These are phyloP conservation scores for Taenaris catops DNA, from an alignment of 2,888 invertebrate genomes.

Conservation along the genomic window DNA sequence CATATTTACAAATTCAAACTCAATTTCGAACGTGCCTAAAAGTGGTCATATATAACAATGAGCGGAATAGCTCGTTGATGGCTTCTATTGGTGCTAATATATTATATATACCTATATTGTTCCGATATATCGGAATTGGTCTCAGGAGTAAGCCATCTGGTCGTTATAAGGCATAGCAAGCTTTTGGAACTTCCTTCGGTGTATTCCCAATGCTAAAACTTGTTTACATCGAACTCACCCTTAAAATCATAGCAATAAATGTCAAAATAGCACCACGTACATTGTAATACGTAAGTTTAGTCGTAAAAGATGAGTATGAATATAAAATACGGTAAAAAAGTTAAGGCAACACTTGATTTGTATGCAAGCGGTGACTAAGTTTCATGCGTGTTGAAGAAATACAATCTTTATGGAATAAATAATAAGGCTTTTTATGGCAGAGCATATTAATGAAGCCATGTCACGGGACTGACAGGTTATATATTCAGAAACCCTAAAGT, in stretches of 20 bases:
- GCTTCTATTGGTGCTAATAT: too few species aligned
- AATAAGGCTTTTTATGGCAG: neutral
- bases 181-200: neutral
- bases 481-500: slow-evolving; percentile 6
- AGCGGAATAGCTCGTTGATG: too few species aligned
- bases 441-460: slow-evolving; percentile 1
- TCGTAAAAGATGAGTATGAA: slow-evolving; percentile 6
- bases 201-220: neutral
- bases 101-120: too few species aligned
- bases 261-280: neutral
- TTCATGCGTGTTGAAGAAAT: neutral
- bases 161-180: neutral
- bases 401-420: neutral
- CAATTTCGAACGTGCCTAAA: too few species aligned
- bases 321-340: slow-evolving; percentile 14
- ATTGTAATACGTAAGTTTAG: neutral
- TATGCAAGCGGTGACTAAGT: slow-evolving; percentile 15
- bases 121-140: too few species aligned
- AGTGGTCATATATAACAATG: too few species aligned
- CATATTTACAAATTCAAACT: too few species aligned
- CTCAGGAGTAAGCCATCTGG: too few species aligned
- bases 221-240: slow-evolving; percentile 1
- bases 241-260: neutral
- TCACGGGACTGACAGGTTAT: slow-evolving; percentile 8
- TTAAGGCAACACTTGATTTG: slow-evolving; percentile 17